phyloP scores from a whole-genome alignment of 1,140 invertebrate species.

The Nephila pilipes region DNA sequence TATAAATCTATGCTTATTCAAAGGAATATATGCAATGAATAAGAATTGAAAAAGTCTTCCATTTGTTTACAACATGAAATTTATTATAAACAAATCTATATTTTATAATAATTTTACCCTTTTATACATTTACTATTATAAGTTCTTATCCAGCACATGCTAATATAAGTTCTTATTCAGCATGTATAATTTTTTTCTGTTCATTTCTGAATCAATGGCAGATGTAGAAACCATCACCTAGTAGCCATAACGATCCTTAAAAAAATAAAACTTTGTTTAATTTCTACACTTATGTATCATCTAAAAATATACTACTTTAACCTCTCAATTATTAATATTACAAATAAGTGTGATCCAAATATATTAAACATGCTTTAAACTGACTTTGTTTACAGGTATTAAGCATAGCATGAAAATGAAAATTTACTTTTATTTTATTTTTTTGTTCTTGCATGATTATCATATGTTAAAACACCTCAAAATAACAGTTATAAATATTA shows the following conservation, averaged over 20 bases:
- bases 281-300: not conserved
- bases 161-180: not conserved
- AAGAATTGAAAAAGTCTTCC: conserved; percentile 71
- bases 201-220: conserved; percentile 38
- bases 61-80: conserved; percentile 68
- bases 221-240: conserved; percentile 72
- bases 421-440: too few species aligned
- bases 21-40: not conserved
- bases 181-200: not conserved
- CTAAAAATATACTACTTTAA: not conserved
- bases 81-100: conserved; percentile 75
- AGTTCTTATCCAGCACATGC: conserved; percentile 5
- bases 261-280: conserved; percentile 3
- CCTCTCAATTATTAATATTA: too few species aligned
- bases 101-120: conserved; percentile 41
- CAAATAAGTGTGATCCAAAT: too few species aligned
- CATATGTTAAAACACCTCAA: too few species aligned
- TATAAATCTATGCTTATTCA: not conserved
- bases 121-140: not conserved
- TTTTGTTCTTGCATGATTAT: too few species aligned
- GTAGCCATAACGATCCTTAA: conserved; percentile 70
- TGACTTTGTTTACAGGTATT: too few species aligned
- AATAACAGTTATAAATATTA: too few species aligned
- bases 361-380: too few species aligned
- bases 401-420: too few species aligned